Base-by-base conservation (phyloP, 2,797 vertebrate species). In the Poecilia picta region DNA sequence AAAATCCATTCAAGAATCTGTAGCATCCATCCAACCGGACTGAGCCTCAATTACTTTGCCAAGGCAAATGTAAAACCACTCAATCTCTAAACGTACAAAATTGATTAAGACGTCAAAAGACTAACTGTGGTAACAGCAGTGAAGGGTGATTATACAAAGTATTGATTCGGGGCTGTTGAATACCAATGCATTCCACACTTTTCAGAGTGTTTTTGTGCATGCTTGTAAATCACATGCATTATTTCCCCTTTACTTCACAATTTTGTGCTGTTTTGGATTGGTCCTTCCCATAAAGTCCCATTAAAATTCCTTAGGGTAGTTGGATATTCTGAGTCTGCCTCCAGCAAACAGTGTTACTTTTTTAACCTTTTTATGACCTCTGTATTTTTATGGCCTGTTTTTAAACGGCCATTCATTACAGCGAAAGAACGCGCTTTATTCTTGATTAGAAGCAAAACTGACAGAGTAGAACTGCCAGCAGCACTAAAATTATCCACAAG, bases 301-400 rank as follows among this genome's bases (percentile, higher is more conserved):
- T 36, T 66, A 66, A 36, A 66, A 20, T 66, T 36, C 28, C 31
- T 4, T 66, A 66, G 33, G 11, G 11, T 66, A 53, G 51, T 91
- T 73, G 83, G 81, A 71, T 87, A 81, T 88, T 89, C 83, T 64
- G 76, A 79, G 57, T 83, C 81, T 78, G 81, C 70, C 74, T 81
- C 25, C 51, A 51, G 76, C 53, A 78, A 83, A 85, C 80, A 82
- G 45, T 81, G 89, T 90, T 87, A 88, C 85, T 85, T 79, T 89
- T 91, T 28, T n/a, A 81, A 87, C 74, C 76, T 80, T 79, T 82
- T 75, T 89, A 39, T n/a, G 36, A 23, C 46, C 16, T 39, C 31
- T 41, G 88, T 86, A 49, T 78, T 85, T 91, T 91, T 93, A 89
- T 91, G 73, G 78, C 66, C 75, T n/a, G 39, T 41, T 89, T 89